Evolutionary conservation across 2,113 vertebrate genomes (phyloP), one percentile per base, ranked within the genome.

Genomic region (Xiphophorus maculatus): DNA sequence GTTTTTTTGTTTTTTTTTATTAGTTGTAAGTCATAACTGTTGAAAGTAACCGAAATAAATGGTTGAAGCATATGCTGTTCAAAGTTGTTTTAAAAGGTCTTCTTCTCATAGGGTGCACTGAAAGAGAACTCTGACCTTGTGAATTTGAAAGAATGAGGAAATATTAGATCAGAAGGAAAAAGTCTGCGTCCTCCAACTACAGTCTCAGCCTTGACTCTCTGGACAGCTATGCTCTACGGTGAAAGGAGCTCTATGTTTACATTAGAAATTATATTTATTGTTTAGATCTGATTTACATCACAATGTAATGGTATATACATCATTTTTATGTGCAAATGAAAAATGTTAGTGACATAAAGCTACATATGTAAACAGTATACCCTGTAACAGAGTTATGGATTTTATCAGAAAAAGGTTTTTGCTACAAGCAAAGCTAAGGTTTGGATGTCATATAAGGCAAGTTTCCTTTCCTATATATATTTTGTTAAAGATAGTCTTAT

Each of bases 101-200:
- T 33, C 6, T 33, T 17, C 42, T 44, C 4, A 12, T 14, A 44
- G 42, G 14, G 42, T 15, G 42, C 42, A 44, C 12, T 44, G 42
- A 14, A 44, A 44, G 32, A 44, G 42, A 44, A 1, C 19, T 62
- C 70, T 87, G 83, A 83, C 82, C 76, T 72, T 61, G 3, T 66
- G 37, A 71, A 33, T 71, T 25, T 65, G 44, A 76, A 70, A 67
- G 32, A 40, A 44, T 77, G 80, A 71, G 66, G 70, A 82, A 60
- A 81, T 44, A 40, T 66, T 58, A 30, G 22, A n/a, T 69, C 35
- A 7, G n/a, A 42, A 42, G 33, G 30, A 74, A 22, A 74, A 19
- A 48, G 15, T 48, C 44, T 48, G 44, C 17, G 7, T 48, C 44
- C 44, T 48, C 44, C 17, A 19, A 48, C 17, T 19, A 17, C 44